Evolutionary conservation across 35 echinoderm and acorn worm genomes (phyloP).

Genomic region (Lytechinus pictus): DNA sequence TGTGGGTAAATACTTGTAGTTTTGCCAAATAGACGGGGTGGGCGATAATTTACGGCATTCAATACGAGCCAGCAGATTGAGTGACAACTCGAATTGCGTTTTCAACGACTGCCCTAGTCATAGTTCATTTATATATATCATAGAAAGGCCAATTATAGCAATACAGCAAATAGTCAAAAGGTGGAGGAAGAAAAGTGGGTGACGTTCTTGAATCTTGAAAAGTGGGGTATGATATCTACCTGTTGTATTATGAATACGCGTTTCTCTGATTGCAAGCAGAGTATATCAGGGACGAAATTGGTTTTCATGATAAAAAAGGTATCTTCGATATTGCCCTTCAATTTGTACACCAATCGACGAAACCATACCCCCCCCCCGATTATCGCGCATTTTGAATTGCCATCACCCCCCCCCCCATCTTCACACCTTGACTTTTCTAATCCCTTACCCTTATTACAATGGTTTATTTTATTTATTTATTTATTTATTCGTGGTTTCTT

Average conservation of each 20-base stretch:
- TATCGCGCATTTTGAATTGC: too few species aligned
- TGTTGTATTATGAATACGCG: not conserved
- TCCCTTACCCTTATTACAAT: too few species aligned
- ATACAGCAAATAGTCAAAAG: not conserved
- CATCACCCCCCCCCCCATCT: too few species aligned
- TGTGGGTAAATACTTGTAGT: not conserved
- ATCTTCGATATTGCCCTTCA: too few species aligned
- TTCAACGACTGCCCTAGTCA: not conserved
- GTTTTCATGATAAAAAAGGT: not conserved
- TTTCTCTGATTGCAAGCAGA: not conserved
- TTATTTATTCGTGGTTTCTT: too few species aligned
- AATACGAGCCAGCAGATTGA: not conserved
- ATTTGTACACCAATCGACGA: too few species aligned
- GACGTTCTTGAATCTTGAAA: not conserved
- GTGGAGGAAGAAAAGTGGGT: not conserved
- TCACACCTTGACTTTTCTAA: too few species aligned
- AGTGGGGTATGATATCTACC: not conserved
- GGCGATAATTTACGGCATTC: slow-evolving; percentile 17
- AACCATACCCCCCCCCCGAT: too few species aligned
- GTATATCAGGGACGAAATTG: not conserved
- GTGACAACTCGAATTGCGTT: slow-evolving; percentile 1
- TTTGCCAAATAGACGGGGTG: slow-evolving; percentile 8
- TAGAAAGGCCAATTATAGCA: not conserved
- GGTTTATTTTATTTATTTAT: too few species aligned
- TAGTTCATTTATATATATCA: slow-evolving; percentile 13